Evolutionary conservation across 1,140 invertebrate species (phyloP).

Genomic region (Atopsyche davidsoni): DNA sequence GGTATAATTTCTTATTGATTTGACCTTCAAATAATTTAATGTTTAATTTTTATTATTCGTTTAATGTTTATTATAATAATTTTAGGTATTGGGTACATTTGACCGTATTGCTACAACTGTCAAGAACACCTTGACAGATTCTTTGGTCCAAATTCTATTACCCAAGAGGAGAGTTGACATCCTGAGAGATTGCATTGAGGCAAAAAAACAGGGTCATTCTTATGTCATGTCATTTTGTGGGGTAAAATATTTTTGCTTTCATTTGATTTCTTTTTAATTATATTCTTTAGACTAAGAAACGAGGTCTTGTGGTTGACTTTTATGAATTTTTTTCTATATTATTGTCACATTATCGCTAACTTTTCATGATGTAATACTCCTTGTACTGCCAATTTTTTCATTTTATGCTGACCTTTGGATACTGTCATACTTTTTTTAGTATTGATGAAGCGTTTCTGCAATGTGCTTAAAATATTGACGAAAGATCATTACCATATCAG

Average conservation of each 20-base stretch:
- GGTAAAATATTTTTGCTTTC: conserved; percentile 50
- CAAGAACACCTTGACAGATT: conserved; percentile 72
- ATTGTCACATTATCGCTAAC: too few relatives aligned
- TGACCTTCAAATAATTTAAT: neutral
- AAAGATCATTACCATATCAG: too few relatives aligned
- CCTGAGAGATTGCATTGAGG: conserved; percentile 89
- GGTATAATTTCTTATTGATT: conserved; percentile 41
- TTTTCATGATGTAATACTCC: too few relatives aligned
- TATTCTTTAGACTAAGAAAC: too few relatives aligned
- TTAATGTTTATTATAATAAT: neutral
- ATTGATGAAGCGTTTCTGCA: too few relatives aligned
- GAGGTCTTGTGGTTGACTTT: too few relatives aligned
- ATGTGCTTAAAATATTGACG: too few relatives aligned
- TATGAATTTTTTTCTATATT: too few relatives aligned
- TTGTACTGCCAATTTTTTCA: too few relatives aligned
- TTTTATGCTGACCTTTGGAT: too few relatives aligned
- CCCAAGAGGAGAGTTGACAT: conserved; percentile 95
- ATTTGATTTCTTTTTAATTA: too few relatives aligned
- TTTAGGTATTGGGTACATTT: conserved; percentile 78
- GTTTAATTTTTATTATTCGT: neutral
- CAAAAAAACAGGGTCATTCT: conserved; percentile 72
- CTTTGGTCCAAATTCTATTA: conserved; percentile 86
- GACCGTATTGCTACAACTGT: conserved; percentile 82
- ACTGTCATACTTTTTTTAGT: too few relatives aligned
- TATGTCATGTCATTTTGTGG: conserved; percentile 98